A percentile compares a stretch with the other conserved stretches of the same genome.
These are phyloP conservation scores for Tetranychus piercei DNA, from an alignment of 2,888 invertebrate species.

Conservation along the genomic window DNA sequence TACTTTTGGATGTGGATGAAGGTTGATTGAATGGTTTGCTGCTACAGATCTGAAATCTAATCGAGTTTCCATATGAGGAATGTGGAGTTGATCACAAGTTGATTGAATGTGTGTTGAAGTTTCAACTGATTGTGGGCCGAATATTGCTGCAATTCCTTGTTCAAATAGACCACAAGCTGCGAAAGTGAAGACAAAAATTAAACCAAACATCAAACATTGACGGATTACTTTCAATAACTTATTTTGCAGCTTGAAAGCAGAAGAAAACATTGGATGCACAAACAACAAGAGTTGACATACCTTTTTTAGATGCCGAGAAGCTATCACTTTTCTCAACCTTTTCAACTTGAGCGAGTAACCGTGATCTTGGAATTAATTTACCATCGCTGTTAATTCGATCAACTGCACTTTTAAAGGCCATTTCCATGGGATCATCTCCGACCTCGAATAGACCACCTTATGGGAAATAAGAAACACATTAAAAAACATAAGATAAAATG, in stretches of 20 bases:
- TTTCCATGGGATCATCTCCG: slow-evolving; percentile 26
- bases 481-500: background rate
- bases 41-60: slow-evolving; percentile 27
- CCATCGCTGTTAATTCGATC: slow-evolving; percentile 26
- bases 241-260: background rate
- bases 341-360: slow-evolving; percentile 27
- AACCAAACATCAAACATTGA: background rate
- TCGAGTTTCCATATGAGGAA: slow-evolving; percentile 34
- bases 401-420: slow-evolving; percentile 26
- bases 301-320: slow-evolving; percentile 33
- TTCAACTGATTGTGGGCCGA: slow-evolving; percentile 33
- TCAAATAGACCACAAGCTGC: slow-evolving; percentile 27
- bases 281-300: slow-evolving; percentile 25
- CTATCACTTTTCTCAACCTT: slow-evolving; percentile 32
- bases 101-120: slow-evolving; percentile 35
- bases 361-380: slow-evolving; percentile 24
- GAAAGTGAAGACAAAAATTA: background rate
- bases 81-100: slow-evolving; percentile 33
- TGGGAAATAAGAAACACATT: background rate
- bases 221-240: background rate
- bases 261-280: background rate
- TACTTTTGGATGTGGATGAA: slow-evolving; percentile 33
- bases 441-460: slow-evolving; percentile 27
- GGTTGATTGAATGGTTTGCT: slow-evolving; percentile 31
- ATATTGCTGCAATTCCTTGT: slow-evolving; percentile 30